Evolutionary conservation across 2,888 invertebrate species (phyloP), one percentile per base, ranked within the genome.

Genomic region (Tubiluchus corallicola): DNA sequence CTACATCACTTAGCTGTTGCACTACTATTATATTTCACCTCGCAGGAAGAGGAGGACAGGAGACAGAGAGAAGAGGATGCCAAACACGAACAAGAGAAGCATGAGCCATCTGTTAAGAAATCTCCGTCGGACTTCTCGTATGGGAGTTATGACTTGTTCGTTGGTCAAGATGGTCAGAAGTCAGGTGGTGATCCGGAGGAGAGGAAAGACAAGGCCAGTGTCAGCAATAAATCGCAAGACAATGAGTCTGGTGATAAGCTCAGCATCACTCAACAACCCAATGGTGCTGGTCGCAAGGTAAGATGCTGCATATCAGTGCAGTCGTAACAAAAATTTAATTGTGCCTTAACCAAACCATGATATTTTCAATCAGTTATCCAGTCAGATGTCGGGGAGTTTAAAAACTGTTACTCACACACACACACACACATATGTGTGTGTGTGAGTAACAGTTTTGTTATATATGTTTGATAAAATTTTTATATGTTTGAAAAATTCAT

Each of bases 121-220:
- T 85, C 87, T 45, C 85, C 87, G 41, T 87, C 88, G 51, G 83
- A 82, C 65, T 79, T 79, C 66, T 88, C 88, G 49, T 83, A 82
- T 65, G 81, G 81, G 64, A 85, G 85, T 67, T 85, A 85, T 71
- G 87, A 88, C 68, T 71, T 82, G 55, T 87, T 84, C 68, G 81
- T 83, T 54, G 81, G 79, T 59, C 83, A 83, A 64, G 83, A 82
- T 54, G 81, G 79, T 59, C 83, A 83, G 64, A 83, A 82, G 60
- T 82, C 81, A 58, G 82, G 81, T 57, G 79, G 79, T 66, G 77
- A 78, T 61, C 84, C 84, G 65, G 83, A 83, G 74, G 51, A 50
- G 72, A 79, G 79, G 43, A 49, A 57, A 58, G 82, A 83, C 66
- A 79, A 82, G 67, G 85, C 85, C 76, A 47, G 54, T 42, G 45